phyloP scores from a whole-genome alignment of 2,797 vertebrate genomes.

The Danio aesculapii region DNA sequence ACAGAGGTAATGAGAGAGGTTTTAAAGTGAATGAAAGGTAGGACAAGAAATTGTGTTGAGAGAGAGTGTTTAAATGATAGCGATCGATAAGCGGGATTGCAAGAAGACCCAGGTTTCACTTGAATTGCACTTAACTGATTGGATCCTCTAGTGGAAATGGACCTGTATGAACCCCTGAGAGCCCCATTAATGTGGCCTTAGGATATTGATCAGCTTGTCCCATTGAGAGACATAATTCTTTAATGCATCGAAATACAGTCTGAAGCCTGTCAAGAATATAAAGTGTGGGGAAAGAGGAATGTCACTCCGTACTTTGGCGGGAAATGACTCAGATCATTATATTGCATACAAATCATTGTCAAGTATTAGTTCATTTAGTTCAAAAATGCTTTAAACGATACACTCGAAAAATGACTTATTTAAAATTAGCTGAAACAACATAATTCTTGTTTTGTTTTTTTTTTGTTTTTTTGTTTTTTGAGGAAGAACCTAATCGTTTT shows the following conservation, averaged over 20 bases:
- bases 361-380: neutral
- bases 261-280: conserved; percentile 28
- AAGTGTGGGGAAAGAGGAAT: conserved; percentile 11
- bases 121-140: conserved; percentile 42
- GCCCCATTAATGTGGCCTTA: conserved; percentile 26
- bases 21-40: conserved; percentile 16
- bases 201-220: conserved; percentile 29
- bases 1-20: neutral
- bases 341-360: neutral
- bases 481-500: too few relatives aligned
- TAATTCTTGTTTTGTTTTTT: too few relatives aligned
- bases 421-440: too few relatives aligned
- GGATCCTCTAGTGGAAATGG: conserved; percentile 12
- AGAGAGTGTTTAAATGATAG: conserved; percentile 35
- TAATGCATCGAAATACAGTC: conserved; percentile 5
- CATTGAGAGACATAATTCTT: conserved; percentile 4
- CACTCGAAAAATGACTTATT: too few relatives aligned
- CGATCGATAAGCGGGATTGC: conserved; percentile 22
- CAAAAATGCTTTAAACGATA: neutral
- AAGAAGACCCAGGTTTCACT: conserved; percentile 17
- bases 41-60: conserved; percentile 22
- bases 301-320: neutral
- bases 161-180: conserved; percentile 3
- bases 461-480: too few relatives aligned
- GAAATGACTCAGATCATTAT: neutral